Evolutionary conservation across 2,888 invertebrate genomes (phyloP).

Genomic region (Mesodorylaimus sp.): DNA sequence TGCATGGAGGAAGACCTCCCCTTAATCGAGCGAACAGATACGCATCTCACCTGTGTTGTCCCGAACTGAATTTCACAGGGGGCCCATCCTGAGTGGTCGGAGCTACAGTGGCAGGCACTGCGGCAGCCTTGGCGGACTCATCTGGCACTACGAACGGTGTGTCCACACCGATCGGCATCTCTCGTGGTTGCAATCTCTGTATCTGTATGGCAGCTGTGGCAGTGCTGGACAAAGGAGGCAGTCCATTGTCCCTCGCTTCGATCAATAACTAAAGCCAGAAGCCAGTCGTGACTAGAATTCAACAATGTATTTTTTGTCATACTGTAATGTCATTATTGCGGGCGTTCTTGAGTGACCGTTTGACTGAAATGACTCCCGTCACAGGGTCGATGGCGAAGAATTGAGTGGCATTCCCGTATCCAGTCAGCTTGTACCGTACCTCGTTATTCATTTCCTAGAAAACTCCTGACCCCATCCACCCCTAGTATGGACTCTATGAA

Average conservation of each 20-base stretch:
- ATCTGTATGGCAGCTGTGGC: conserved; percentile 57
- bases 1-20: too few species aligned
- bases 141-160: too few species aligned
- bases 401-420: conserved; percentile 27
- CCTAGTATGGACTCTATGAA: conserved; percentile 2
- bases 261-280: conserved; percentile 39
- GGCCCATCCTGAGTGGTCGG: not conserved
- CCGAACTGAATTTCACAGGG: not conserved
- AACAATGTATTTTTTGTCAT: too few species aligned
- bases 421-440: conserved; percentile 20
- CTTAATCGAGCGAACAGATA: too few species aligned
- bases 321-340: too few species aligned
- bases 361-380: conserved; percentile 71
- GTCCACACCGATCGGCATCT: too few species aligned
- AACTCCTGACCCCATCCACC: not conserved
- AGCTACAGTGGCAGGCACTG: too few species aligned
- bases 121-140: too few species aligned
- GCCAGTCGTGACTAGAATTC: too few species aligned
- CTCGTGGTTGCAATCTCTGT: too few species aligned
- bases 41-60: too few species aligned
- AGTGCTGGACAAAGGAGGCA: conserved; percentile 61
- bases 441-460: conserved; percentile 25
- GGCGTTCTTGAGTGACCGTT: not conserved
- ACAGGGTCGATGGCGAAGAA: conserved; percentile 79
- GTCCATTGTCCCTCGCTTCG: conserved; percentile 67